phyloP scores from a whole-genome alignment of 2,113 vertebrate species.

The Brachypodius melanocephalos region DNA sequence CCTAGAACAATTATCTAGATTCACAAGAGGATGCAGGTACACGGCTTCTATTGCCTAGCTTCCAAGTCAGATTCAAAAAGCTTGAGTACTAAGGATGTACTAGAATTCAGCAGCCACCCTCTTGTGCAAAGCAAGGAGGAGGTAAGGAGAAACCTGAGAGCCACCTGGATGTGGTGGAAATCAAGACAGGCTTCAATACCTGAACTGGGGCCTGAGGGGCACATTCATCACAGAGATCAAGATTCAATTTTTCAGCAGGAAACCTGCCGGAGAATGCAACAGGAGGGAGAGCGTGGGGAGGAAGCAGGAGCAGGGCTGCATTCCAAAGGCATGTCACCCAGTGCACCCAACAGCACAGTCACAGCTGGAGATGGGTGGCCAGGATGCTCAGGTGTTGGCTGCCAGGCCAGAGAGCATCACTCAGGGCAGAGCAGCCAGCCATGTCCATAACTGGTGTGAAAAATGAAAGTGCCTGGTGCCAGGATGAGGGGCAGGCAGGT shows the following conservation, averaged over 20 bases:
- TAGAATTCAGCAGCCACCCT: background rate
- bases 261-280: background rate
- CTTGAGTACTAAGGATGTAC: background rate
- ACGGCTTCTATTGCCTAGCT: background rate
- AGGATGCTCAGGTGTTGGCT: background rate
- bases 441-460: too few relatives aligned
- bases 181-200: background rate
- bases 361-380: background rate
- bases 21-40: background rate
- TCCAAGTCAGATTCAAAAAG: background rate
- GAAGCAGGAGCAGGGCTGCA: background rate
- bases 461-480: background rate
- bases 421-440: background rate
- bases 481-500: background rate
- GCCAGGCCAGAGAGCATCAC: rapidly evolving
- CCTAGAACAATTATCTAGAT: background rate
- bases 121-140: background rate
- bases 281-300: background rate
- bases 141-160: background rate
- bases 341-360: rapidly evolving
- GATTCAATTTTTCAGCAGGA: background rate
- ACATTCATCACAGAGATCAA: background rate
- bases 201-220: background rate
- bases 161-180: background rate
- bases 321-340: background rate